These are phyloP conservation scores for Orthonyx spaldingii DNA, from an alignment of 2,113 vertebrate genomes.

Conservation along the genomic window DNA sequence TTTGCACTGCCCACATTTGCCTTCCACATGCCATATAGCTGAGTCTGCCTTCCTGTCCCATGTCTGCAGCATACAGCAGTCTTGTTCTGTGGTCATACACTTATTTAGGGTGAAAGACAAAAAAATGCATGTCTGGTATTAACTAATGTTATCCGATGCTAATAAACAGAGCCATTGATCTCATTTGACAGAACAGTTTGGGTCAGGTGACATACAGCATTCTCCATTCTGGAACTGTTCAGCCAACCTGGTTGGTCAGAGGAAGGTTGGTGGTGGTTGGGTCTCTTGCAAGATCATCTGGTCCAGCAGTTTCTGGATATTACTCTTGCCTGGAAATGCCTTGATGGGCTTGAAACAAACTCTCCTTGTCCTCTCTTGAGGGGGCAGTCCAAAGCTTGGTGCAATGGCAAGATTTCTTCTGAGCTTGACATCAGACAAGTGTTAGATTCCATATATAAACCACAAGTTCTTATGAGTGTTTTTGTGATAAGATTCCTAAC, in stretches of 20 bases:
- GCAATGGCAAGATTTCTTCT: background rate
- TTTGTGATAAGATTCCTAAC: background rate
- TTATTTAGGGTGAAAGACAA: background rate
- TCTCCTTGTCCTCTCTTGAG: background rate
- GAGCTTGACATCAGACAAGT: background rate
- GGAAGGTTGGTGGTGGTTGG: background rate
- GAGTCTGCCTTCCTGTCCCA: fast-evolving
- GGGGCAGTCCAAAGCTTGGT: background rate
- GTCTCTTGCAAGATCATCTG: background rate
- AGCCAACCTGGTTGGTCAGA: background rate
- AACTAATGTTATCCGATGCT: background rate
- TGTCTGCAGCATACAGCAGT: background rate
- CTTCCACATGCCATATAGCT: fast-evolving
- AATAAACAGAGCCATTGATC: background rate
- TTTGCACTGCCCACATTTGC: background rate
- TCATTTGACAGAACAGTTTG: fast-evolving
- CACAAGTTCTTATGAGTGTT: background rate
- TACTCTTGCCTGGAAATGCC: background rate
- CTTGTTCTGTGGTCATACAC: fast-evolving
- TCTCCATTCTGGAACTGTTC: background rate
- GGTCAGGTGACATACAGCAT: background rate
- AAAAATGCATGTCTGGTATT: background rate
- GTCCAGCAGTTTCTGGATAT: background rate
- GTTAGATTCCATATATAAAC: background rate
- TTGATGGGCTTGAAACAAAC: background rate